Percentiles rank a stretch among this genome's conserved stretches.
Evolutionary conservation across 2,113 vertebrate genomes (phyloP).

Genomic region (Heptranchias perlo): DNA sequence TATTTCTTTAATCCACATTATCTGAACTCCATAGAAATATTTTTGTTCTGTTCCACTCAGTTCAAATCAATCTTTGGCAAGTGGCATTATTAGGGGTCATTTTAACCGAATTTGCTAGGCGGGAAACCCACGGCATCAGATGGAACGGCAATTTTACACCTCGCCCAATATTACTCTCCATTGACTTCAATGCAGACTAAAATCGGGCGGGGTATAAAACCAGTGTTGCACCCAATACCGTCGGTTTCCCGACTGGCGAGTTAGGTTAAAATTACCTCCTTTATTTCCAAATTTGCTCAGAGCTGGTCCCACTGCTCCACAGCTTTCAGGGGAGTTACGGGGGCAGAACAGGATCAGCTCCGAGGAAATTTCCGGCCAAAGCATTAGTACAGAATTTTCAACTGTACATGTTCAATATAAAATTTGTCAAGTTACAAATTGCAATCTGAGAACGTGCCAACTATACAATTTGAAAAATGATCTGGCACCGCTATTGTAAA

Average conservation of each 20-base stretch:
- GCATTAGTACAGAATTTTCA: not conserved
- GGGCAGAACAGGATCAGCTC: not conserved
- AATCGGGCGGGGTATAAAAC: not conserved
- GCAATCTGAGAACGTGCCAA: not conserved
- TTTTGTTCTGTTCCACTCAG: not conserved
- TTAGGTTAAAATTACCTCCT: not conserved
- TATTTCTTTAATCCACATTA: not conserved
- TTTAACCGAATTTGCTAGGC: not conserved
- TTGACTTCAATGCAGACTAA: not conserved
- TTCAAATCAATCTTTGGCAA: not conserved
- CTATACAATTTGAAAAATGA: not conserved
- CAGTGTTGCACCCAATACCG: not conserved
- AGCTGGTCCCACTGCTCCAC: not conserved
- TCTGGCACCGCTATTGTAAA: not conserved
- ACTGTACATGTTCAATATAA: not conserved
- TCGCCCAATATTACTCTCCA: not conserved
- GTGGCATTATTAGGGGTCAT: not conserved
- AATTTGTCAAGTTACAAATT: constrained; percentile 15
- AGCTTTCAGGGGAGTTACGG: not conserved
- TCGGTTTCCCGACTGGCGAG: not conserved
- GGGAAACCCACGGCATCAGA: not conserved
- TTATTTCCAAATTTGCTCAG: not conserved
- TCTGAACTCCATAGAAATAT: not conserved
- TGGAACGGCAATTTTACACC: not conserved
- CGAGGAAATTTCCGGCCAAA: not conserved